Base-by-base conservation (phyloP, 2,113 vertebrate genomes). In the Rafetus swinhoei region DNA sequence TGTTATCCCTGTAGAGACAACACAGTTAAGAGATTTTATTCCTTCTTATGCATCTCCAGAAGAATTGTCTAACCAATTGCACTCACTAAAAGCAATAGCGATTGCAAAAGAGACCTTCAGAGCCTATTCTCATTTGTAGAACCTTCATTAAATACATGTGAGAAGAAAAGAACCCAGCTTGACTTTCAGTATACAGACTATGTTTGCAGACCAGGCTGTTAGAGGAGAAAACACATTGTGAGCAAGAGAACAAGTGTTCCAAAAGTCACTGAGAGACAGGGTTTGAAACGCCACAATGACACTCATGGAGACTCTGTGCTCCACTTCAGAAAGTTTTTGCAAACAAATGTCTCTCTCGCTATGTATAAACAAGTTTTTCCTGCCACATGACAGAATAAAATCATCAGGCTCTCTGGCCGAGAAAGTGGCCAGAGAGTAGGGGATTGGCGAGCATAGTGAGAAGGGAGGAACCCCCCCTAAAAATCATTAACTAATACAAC, bases 61-160 rank as follows among this genome's bases (percentile, higher is more conserved):
- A 89, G 4, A 86, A 74, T 50, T 82, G 2, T 32, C 11, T 32
- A 2, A 0, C 29, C 2, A 8, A 35, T 32, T 15, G 39, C 16
- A 72, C 3, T 32, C 1, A 27, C 27, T 2, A 45, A 52, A 85
- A 72, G 7, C 59, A 1, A 76, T 1, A 81, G 16, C 4, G 55
- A 57, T 92, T 88, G 24, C 5, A 83, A 95, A 92, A 15, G 14
- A 27, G 27, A 39, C 11, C 35, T 0, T 0, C n/a, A 72, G 90
- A 93, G 45, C 82, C 4, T n/a, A 3, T 9, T 74, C 80, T 25
- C 87, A 82, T 81, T 2, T 55, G 77, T 54, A 77, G 55, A 89
- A 79, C 24, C 15, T 19, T 13, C 5, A 52, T 1, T 60, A 86
- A 10, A 16, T 52, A 2, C 0, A 0, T 55, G 18, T 14, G 69